Evolutionary conservation across 2,113 vertebrate species (phyloP), one percentile per base, ranked within the genome.

Genomic region (Odocoileus hemionus): DNA sequence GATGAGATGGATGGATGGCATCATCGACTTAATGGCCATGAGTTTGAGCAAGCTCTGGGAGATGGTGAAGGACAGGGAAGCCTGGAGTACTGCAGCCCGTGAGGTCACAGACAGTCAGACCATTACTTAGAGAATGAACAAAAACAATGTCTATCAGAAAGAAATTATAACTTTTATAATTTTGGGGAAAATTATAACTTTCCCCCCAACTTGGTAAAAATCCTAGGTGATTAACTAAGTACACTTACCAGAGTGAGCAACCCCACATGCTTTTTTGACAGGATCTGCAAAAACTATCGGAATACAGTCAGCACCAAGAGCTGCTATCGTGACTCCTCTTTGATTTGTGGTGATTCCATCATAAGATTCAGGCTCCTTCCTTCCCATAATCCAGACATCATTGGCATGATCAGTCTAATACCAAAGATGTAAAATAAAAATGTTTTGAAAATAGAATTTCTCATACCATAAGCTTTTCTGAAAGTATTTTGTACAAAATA

Each of bases 221-320:
- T 3, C 0, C 9, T 92, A 97, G 74, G 86, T 61, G 88, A 45
- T 97, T 84, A 82, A 57, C 64, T 84, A 70, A 91, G 2, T 47
- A 39, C 67, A 94, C 97, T 78, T 98, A 99, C 99, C 99, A 98
- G 99, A 99, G 91, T 99, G 99, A 97, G 99, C 99, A 61, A 99
- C 99, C 60, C 99, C 99, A 0, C 99, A 99, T 79, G 98, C 99
- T 98, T 99, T 99, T 95, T 94, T 97, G 97, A 99, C 98, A 7
- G 99, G 99, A 98, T 99, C 99, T 84, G 99, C 99, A 93, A 99
- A 99, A 80, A 99, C 98, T 94, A 99, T 95, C 0, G 99, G 99
- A 97, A 99, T 99, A 98, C 99, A 99, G 97, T 99, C 99, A 47
- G 99, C 99, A 3, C 99, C 99, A 0, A 99, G 99, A 79, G 99